Percentiles rank a stretch among this genome's conserved stretches.
Conservation (phyloP, 2,888 invertebrate species). For the Xylota segnis region DNA sequence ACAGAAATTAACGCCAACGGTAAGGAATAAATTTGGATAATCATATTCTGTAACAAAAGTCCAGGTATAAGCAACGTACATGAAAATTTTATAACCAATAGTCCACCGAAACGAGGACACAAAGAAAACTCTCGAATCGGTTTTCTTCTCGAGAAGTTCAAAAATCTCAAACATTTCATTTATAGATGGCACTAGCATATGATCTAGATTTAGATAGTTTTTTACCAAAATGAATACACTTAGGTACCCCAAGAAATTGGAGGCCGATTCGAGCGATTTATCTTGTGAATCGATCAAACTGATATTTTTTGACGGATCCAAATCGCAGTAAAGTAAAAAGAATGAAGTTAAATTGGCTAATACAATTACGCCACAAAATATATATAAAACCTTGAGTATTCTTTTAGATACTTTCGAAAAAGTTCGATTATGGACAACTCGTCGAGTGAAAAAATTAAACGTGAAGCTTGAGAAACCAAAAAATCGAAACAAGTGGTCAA, state of each 20-base stretch:
- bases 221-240: background rate
- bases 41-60: too few species aligned
- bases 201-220: background rate
- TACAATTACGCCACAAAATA: background rate
- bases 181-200: background rate
- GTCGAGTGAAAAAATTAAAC: background rate
- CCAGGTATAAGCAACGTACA: too few species aligned
- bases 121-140: background rate
- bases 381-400: background rate
- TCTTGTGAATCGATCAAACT: too few species aligned
- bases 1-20: too few species aligned
- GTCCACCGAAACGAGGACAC: background rate
- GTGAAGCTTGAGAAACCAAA: background rate
- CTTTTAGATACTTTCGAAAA: background rate
- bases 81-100: background rate
- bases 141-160: background rate
- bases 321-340: too few species aligned
- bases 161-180: conserved; percentile 24
- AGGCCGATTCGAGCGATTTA: background rate
- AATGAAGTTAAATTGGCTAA: too few species aligned
- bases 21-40: too few species aligned
- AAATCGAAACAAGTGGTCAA: background rate
- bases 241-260: background rate
- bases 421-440: background rate
- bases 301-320: background rate